Evolutionary conservation across 1,140 invertebrate species (phyloP).

Genomic region (Ceratitis capitata): DNA sequence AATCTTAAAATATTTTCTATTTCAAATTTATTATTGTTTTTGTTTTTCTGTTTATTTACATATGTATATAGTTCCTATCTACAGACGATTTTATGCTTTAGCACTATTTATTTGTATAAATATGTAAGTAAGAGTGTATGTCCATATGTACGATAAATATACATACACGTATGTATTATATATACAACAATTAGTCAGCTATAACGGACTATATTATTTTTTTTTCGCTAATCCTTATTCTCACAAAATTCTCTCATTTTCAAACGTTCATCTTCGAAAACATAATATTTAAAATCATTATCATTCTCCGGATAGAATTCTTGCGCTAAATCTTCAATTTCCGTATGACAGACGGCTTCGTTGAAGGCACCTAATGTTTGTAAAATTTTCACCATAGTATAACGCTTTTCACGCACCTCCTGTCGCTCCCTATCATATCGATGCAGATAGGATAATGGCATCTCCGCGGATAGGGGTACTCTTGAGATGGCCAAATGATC

Average conservation of each 20-base stretch:
- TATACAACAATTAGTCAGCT: background rate
- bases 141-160: background rate
- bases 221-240: background rate
- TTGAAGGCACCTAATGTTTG: constrained; percentile 61
- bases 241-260: background rate
- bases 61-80: constrained; percentile 8
- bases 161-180: background rate
- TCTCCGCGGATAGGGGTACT: background rate
- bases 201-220: background rate
- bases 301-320: constrained; percentile 41
- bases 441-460: constrained; percentile 37
- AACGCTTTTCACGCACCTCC: constrained; percentile 25
- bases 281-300: constrained; percentile 43
- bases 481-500: constrained; percentile 36
- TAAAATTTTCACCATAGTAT: constrained; percentile 48
- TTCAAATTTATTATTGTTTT: background rate
- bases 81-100: constrained; percentile 8
- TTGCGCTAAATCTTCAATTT: constrained; percentile 44
- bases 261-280: constrained; percentile 43
- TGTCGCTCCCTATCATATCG: constrained; percentile 24
- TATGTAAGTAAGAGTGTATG: background rate
- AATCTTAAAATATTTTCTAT: background rate
- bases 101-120: background rate
- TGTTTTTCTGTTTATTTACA: no score
- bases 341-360: constrained; percentile 59